Conservation (phyloP, 1,140 invertebrate genomes). For the Drosophila nebulosa region DNA sequence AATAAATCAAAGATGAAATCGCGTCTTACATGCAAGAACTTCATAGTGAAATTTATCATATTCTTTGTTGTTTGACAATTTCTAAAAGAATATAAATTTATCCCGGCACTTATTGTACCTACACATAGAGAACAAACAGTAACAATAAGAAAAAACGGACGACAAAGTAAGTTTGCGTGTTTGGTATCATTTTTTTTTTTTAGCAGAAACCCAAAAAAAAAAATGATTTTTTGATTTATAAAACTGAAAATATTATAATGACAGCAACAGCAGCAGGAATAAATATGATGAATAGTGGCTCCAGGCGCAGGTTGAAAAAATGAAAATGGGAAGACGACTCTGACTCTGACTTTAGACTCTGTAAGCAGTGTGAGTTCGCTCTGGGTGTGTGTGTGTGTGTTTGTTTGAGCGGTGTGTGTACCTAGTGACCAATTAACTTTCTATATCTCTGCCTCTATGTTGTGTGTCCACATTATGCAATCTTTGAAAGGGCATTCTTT, state of each 20-base stretch:
- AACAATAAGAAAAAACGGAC: conserved; percentile 37
- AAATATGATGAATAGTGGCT: conserved; percentile 63
- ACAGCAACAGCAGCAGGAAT: conserved; percentile 18
- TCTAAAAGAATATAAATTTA: conserved; percentile 27
- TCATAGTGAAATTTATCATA: not conserved
- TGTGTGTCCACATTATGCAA: conserved; percentile 77
- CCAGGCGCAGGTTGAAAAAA: conserved; percentile 54
- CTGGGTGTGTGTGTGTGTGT: not conserved
- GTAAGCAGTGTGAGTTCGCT: not conserved
- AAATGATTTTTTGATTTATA: conserved; percentile 68
- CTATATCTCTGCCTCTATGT: conserved; percentile 30
- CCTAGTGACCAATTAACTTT: conserved; percentile 28
- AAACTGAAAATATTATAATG: conserved; percentile 62
- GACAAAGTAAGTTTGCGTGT: conserved; percentile 57
- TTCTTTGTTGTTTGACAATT: not conserved
- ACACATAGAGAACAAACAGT: conserved; percentile 56
- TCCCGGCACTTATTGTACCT: conserved; percentile 52
- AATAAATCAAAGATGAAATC: not conserved
- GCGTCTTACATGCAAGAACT: not conserved
- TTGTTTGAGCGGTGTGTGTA: not conserved
- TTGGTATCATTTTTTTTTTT: conserved; percentile 11
- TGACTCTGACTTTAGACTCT: conserved; percentile 21
- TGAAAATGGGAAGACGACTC: conserved; percentile 31
- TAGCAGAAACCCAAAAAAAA: not conserved
- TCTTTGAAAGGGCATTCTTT: conserved; percentile 41